Evolutionary conservation across 1,140 invertebrate species (phyloP).

Genomic region (Heliconius hermathena): DNA sequence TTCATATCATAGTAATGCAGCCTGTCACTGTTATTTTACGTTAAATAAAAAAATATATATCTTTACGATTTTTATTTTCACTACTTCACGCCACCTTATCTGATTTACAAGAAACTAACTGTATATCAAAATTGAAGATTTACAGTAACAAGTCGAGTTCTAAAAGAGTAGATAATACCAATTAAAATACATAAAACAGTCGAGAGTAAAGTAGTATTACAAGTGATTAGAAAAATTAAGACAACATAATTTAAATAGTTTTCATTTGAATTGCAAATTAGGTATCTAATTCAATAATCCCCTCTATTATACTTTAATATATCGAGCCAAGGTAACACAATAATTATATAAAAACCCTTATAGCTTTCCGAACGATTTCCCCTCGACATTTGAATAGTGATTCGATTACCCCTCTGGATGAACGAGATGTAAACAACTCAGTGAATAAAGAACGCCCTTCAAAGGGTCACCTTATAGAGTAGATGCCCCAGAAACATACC

Average conservation of each 20-base stretch:
- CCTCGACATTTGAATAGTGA: slow-evolving; percentile 56
- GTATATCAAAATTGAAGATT: slow-evolving; percentile 15
- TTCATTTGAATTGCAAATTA: slow-evolving; percentile 42
- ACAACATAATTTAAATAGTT: slow-evolving; percentile 3
- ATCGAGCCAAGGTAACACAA: slow-evolving; percentile 36
- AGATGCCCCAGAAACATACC: slow-evolving; percentile 58
- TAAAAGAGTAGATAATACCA: slow-evolving; percentile 26
- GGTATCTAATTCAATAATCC: slow-evolving; percentile 46
- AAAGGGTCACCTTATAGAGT: slow-evolving; percentile 63
- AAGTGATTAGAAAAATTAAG: neutral
- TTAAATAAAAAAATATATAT: neutral
- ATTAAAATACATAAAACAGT: neutral
- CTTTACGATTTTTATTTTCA: neutral
- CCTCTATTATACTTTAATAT: slow-evolving; percentile 40
- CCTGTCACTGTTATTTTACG: neutral
- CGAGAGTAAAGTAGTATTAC: too few relatives aligned
- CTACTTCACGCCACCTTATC: neutral
- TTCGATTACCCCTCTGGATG: slow-evolving; percentile 58
- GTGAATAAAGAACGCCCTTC: slow-evolving; percentile 61
- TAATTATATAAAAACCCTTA: slow-evolving; percentile 42
- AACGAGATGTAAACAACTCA: slow-evolving; percentile 62
- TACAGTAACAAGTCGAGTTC: slow-evolving; percentile 21
- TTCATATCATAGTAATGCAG: too few relatives aligned
- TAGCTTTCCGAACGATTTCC: slow-evolving; percentile 48
- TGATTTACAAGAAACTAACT: slow-evolving; percentile 9